Evolutionary conservation across 2,797 vertebrate genomes (phyloP), one percentile per base, ranked within the genome.

Genomic region (Mormyrops attenuatus): DNA sequence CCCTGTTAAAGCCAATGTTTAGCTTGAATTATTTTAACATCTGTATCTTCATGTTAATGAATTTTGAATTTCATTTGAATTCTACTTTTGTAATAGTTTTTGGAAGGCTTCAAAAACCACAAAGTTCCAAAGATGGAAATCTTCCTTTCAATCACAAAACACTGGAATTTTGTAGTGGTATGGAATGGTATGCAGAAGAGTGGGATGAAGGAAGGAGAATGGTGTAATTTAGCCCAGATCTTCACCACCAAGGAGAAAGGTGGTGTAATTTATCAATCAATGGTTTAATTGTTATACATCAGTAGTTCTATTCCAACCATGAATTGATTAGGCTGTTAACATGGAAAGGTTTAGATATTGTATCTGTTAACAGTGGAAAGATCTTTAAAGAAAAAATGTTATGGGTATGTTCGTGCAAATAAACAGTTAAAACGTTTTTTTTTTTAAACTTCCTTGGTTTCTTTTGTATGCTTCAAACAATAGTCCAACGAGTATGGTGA

Each of bases 401-500:
- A 47, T 82, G 77, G 41, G 41, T 82, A 47, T 82, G 77, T 82
- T 82, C 5, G 8, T 82, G 77, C 77, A 82, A 82, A 82, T 82
- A 82, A 82, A 82, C 77, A 82, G 41, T 82, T 11, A 47, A 66
- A 66, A 80, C 38, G n/a, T 44, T 63, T 26, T 63, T 63, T n/a
- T 22, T 60, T 57, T 57, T 5, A 2, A 77, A 38, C 17, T 80
- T 57, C 20, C 55, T 57, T 44, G 17, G 17, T 47, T 7, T 82
- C 77, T 44, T 47, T 82, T 82, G 41, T 82, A 47, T 22, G 8
- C 38, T 7, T 82, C 77, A 44, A 82, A 82, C 20, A 22, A 20
- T 82, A 22, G 77, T 22, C 3, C 38, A 44, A 30, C 1, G 15
- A 7, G 17, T 80, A 9, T 38, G 30, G 13, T 38, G 4, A 30